phyloP scores from a whole-genome alignment of 2,113 vertebrate species.

The Tylochromis polylepis region DNA sequence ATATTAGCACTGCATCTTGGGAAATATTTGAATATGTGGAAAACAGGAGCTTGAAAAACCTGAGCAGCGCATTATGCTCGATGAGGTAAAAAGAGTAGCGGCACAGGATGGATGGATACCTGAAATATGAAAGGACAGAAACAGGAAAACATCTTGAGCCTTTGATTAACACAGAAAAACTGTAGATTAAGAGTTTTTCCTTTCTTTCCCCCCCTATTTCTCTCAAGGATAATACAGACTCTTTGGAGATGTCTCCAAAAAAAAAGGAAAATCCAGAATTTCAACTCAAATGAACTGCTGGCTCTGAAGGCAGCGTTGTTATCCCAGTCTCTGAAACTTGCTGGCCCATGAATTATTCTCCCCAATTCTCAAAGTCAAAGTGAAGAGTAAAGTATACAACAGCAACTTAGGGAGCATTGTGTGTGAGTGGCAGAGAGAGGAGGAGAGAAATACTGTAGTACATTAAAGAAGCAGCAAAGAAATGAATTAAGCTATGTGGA shows the following conservation, averaged over 20 bases:
- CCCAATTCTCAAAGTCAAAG: constrained; percentile 76
- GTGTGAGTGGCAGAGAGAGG: neutral
- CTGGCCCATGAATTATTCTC: constrained; percentile 76
- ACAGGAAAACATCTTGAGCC: constrained; percentile 31
- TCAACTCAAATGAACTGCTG: constrained; percentile 63
- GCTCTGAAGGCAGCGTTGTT: constrained; percentile 64
- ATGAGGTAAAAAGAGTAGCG: constrained; percentile 8
- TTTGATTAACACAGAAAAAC: constrained; percentile 53
- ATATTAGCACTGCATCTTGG: neutral
- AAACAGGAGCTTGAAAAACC: constrained; percentile 3
- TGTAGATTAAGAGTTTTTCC: constrained; percentile 35
- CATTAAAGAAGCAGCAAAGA: constrained; percentile 29
- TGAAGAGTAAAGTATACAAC: constrained; percentile 73
- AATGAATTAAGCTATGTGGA: constrained; percentile 45
- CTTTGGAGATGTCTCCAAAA: constrained; percentile 39
- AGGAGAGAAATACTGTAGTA: neutral
- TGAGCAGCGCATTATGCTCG: neutral
- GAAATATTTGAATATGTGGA: constrained; percentile 1
- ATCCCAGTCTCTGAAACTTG: constrained; percentile 60
- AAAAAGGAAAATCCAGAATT: constrained; percentile 40
- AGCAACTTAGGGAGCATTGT: constrained; percentile 57
- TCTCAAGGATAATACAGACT: constrained; percentile 39
- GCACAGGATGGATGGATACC: neutral
- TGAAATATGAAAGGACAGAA: constrained; percentile 19
- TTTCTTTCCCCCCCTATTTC: constrained; percentile 2